Evolutionary conservation across 2,888 invertebrate genomes (phyloP).

Genomic region (Agriopis aurantiaria): DNA sequence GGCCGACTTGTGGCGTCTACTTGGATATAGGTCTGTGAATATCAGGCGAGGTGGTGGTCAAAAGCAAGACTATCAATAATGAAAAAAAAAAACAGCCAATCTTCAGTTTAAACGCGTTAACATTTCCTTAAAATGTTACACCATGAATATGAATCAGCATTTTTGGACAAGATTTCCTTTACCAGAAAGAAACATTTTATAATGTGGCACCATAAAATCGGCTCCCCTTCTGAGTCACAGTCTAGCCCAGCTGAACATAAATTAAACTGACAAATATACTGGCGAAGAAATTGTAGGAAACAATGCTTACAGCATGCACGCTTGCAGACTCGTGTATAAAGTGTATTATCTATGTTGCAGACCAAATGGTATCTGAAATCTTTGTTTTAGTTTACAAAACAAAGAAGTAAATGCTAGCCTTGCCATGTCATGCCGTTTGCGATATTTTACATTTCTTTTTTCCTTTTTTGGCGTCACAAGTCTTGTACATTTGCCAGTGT

Average conservation of each 20-base stretch:
- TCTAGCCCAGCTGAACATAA: slow-evolving; percentile 28
- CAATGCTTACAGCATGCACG: slow-evolving; percentile 10
- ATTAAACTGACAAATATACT: slow-evolving; percentile 29
- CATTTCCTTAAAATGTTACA: not conserved
- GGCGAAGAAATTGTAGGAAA: slow-evolving; percentile 20
- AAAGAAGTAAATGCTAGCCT: not conserved
- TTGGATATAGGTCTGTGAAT: no score
- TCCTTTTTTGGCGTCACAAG: not conserved
- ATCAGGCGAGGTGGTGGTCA: not conserved
- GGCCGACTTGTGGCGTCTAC: no score
- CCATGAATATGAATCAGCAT: not conserved
- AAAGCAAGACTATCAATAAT: no score
- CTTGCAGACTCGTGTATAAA: no score
- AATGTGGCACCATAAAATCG: slow-evolving; percentile 19
- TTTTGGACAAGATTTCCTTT: not conserved
- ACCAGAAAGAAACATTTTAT: slow-evolving; percentile 8
- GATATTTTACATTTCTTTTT: not conserved
- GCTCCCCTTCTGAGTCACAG: slow-evolving; percentile 24
- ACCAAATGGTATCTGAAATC: slow-evolving; percentile 1
- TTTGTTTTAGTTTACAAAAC: not conserved
- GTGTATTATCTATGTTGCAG: no score
- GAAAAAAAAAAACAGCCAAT: no score
- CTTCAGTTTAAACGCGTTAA: no score
- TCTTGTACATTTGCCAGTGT: no score
- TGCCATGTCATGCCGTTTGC: not conserved